A percentile compares a stretch with the other conserved stretches of the same genome.
Evolutionary conservation across 2,888 invertebrate species (phyloP).

Genomic region (Pherbina coryleti): DNA sequence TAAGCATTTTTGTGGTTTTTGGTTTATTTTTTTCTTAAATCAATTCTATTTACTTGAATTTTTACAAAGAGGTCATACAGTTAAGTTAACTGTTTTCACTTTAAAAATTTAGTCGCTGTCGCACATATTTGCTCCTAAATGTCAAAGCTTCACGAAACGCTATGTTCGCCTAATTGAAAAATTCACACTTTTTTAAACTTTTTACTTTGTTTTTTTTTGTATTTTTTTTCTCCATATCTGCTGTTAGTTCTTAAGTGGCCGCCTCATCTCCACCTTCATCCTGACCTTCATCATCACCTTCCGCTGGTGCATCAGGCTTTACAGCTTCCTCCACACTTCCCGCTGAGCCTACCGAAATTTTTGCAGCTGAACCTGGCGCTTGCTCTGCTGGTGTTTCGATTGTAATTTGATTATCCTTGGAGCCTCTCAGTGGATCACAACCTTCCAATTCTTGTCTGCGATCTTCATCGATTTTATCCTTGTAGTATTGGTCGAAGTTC

Average conservation of each 20-base stretch:
- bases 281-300: neutral
- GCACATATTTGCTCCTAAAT: too few species aligned
- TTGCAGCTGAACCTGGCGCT: neutral
- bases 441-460: neutral
- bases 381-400: neutral
- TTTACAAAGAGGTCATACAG: too few species aligned
- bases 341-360: neutral
- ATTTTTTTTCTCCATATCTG: neutral
- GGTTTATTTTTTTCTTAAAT: too few species aligned
- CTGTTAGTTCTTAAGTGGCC: neutral
- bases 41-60: too few species aligned
- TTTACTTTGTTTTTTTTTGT: neutral
- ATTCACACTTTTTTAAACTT: neutral
- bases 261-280: neutral
- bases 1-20: too few species aligned
- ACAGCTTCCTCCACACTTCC: neutral
- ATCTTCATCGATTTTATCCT: constrained; percentile 53
- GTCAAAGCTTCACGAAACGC: too few species aligned
- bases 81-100: too few species aligned
- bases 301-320: constrained; percentile 35
- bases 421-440: neutral
- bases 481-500: constrained; percentile 61
- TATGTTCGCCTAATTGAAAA: too few species aligned
- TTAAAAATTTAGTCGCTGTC: too few species aligned
- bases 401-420: neutral